phyloP scores from a whole-genome alignment of 2,888 invertebrate species.

The Seladonia tumulorum region DNA sequence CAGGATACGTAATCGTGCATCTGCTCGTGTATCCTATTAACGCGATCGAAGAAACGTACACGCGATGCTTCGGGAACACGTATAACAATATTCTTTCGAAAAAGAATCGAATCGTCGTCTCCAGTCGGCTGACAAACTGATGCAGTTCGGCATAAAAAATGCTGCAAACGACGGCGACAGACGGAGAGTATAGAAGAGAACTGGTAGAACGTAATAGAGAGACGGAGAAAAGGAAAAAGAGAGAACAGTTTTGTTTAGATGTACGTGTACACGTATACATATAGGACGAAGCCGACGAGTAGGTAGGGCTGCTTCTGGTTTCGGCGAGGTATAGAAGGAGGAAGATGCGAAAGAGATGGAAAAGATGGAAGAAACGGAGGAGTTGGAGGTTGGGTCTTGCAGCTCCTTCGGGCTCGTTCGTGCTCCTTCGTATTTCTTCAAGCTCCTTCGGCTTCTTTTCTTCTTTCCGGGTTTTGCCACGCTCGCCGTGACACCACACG shows the following conservation, averaged over 20 bases:
- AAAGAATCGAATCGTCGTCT: too few relatives aligned
- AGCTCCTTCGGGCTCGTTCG: slow-evolving; percentile 65
- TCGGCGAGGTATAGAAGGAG: slow-evolving; percentile 32
- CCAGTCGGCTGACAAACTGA: background rate
- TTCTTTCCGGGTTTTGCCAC: slow-evolving; percentile 67
- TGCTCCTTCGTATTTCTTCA: slow-evolving; percentile 65
- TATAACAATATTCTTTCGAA: background rate
- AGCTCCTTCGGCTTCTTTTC: slow-evolving; percentile 70
- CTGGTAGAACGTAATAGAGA: slow-evolving; percentile 18
- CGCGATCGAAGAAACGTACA: background rate
- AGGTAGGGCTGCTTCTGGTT: slow-evolving; percentile 54
- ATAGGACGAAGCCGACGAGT: slow-evolving; percentile 21
- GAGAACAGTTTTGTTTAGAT: slow-evolving; percentile 39
- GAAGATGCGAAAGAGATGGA: slow-evolving; percentile 31
- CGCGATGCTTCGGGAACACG: background rate
- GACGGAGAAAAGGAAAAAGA: slow-evolving; percentile 10
- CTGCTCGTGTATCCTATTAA: background rate
- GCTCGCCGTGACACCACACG: slow-evolving; percentile 67
- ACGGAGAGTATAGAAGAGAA: background rate
- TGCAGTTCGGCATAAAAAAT: slow-evolving; percentile 29
- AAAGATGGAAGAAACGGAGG: slow-evolving; percentile 14
- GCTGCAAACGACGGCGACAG: slow-evolving; percentile 22
- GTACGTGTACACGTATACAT: slow-evolving; percentile 1
- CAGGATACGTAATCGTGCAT: background rate
- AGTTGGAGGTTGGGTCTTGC: slow-evolving; percentile 53